Percentiles rank a stretch among this genome's conserved stretches.
phyloP scores from a whole-genome alignment of 1,140 invertebrate genomes.

The Aphis gossypii region DNA sequence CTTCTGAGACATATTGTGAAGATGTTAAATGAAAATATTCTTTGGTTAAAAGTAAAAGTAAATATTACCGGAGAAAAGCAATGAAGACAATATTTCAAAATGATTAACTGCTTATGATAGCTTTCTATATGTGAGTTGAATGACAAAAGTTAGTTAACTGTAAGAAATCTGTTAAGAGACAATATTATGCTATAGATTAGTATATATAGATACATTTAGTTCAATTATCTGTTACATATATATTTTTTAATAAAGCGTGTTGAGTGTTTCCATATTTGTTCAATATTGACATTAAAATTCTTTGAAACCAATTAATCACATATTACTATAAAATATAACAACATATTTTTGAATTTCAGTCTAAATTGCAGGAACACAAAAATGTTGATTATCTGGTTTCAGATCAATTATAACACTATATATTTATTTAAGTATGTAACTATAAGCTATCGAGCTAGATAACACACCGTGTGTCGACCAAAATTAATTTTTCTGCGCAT shows the following conservation, averaged over 20 bases:
- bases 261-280: background rate
- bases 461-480: no score
- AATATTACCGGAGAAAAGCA: background rate
- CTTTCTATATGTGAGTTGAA: background rate
- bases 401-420: no score
- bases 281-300: background rate
- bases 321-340: no score
- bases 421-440: no score
- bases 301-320: background rate
- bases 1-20: background rate
- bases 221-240: background rate
- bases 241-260: background rate
- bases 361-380: no score
- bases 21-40: background rate
- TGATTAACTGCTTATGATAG: background rate
- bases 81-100: constrained; percentile 16
- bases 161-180: constrained; percentile 7
- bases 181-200: background rate
- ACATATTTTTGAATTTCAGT: background rate
- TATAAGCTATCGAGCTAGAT: no score
- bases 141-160: background rate
- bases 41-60: constrained; percentile 36
- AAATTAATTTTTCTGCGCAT: no score
- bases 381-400: no score
- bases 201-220: background rate